Base-by-base conservation (phyloP, 92 coral and sea anemone genomes). In the Micromussa lordhowensis region DNA sequence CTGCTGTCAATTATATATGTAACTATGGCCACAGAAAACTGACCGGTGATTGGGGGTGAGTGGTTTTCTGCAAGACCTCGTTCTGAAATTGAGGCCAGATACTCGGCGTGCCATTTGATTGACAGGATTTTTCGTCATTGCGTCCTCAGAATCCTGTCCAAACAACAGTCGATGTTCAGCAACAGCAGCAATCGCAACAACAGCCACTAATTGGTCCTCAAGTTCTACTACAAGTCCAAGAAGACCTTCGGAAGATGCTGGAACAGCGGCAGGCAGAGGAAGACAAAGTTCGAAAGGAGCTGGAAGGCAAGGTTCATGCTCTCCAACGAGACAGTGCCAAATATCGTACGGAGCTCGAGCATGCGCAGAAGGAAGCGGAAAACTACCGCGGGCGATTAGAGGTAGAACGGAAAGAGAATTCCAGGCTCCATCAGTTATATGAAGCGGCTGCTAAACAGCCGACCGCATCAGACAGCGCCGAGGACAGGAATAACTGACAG, bases 341-440 rank as follows among this genome's bases (percentile, higher is more conserved):
- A 54, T 98, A 92, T 55, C 98, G 96, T 64, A 91, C 94, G 7
- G 98, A 98, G 87, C 93, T 98, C 32, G 96, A 94, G 82, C 92
- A 91, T 57, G 99, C 99, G 35, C 99, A 98, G 92, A 92, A 94
- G 73, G 95, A 97, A 59, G 99, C 99, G 11, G 98, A 98, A 86
- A 86, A 91, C 36, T 98, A 98, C 84, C 92, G 94, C 73, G 98
- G 95, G 19, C 94, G 92, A 13, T 96, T 98, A 10, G 98, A 98
- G 85, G 95, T 93, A 4, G 98, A 95, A 88, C 89, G 88, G 21
- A 88, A 87, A 12, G 98, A 95, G 63, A 81, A 93, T 54, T 92
- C 94, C 11, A 81, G 96, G 68, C 94, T 95, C 31, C 90, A 87
- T 40, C 89, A 93, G 94, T 64, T 95, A 77, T 95, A 92, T 77